Evolutionary conservation across 2,888 invertebrate species (phyloP).

Genomic region (Cremastinae sp.): DNA sequence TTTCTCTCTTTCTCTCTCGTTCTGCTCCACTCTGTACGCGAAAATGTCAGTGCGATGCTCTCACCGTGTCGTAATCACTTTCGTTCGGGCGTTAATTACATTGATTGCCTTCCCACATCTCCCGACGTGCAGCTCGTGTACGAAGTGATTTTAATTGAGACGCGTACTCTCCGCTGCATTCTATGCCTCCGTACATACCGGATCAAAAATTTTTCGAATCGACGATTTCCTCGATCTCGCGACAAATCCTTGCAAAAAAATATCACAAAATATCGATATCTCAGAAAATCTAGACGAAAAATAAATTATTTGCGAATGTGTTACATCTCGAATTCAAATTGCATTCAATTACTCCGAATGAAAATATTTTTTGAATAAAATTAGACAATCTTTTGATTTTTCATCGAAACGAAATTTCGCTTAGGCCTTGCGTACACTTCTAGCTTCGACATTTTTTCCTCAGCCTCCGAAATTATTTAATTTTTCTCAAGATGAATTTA

Average conservation of each 20-base stretch:
- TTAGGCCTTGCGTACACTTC: too few relatives aligned
- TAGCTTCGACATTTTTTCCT: too few relatives aligned
- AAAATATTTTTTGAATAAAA: too few relatives aligned
- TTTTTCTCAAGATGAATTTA: too few relatives aligned
- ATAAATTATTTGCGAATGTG: too few relatives aligned
- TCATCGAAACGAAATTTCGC: too few relatives aligned
- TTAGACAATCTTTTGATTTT: too few relatives aligned
- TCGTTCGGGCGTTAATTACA: conserved; percentile 62
- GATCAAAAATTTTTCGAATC: conserved; percentile 6
- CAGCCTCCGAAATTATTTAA: too few relatives aligned
- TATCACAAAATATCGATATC: not conserved
- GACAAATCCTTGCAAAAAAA: not conserved
- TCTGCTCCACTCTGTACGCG: conserved; percentile 28
- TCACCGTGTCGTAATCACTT: conserved; percentile 60
- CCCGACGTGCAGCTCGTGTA: conserved; percentile 4
- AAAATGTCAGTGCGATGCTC: conserved; percentile 35
- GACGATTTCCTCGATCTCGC: not conserved
- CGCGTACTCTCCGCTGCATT: conserved; percentile 34
- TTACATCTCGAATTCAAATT: too few relatives aligned
- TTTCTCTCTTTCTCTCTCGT: conserved; percentile 6
- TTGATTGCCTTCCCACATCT: conserved; percentile 48
- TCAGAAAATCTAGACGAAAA: not conserved
- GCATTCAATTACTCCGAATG: too few relatives aligned
- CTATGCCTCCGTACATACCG: conserved; percentile 10
- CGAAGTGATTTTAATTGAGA: conserved; percentile 52